phyloP scores from a whole-genome alignment of 2,888 invertebrate genomes.

The Pyralis farinalis region DNA sequence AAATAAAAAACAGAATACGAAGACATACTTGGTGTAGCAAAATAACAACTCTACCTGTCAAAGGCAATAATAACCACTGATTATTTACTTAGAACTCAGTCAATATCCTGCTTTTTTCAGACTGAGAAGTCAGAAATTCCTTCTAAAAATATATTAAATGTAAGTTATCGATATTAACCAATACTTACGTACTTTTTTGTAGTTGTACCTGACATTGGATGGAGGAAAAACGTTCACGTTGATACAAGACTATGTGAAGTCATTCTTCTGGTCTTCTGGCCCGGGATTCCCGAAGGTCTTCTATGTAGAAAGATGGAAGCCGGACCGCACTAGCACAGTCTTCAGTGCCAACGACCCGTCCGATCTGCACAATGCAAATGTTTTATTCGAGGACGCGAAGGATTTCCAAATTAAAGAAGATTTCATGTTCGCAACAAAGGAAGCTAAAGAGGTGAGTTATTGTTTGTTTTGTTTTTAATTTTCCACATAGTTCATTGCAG shows the following conservation, averaged over 20 bases:
- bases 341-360: constrained; percentile 82
- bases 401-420: constrained; percentile 92
- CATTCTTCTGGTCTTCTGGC: constrained; percentile 86
- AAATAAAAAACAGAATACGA: too few species aligned
- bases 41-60: too few species aligned
- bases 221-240: constrained; percentile 87
- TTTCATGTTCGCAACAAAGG: constrained; percentile 91
- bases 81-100: too few species aligned
- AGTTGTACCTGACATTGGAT: constrained; percentile 89
- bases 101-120: too few species aligned
- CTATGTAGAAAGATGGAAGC: constrained; percentile 85
- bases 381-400: constrained; percentile 85
- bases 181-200: constrained; percentile 33
- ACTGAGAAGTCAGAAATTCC: too few species aligned
- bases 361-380: constrained; percentile 71
- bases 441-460: constrained; percentile 79
- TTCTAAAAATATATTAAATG: too few species aligned
- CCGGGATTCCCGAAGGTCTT: constrained; percentile 74
- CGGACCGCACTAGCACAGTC: constrained; percentile 84
- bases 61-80: too few species aligned
- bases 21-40: too few species aligned
- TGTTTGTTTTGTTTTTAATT: too few species aligned
- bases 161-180: too few species aligned
- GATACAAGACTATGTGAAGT: constrained; percentile 87
- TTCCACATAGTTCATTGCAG: too few species aligned